Evolutionary conservation across 1,140 invertebrate genomes (phyloP), one percentile per base, ranked within the genome.

Genomic region (Papilio dardanus): DNA sequence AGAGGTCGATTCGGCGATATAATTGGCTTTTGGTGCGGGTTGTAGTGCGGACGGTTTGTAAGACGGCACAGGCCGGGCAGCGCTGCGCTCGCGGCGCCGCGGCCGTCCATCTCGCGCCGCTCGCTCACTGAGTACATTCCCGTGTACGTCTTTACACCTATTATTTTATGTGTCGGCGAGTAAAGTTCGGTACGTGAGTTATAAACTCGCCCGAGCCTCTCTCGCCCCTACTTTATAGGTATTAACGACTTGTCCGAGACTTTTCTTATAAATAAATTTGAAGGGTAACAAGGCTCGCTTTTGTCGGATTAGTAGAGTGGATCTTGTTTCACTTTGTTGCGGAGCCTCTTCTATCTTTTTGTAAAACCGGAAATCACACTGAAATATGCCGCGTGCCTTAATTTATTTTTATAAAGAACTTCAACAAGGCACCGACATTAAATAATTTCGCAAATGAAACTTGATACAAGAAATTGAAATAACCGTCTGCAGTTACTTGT

Each of bases 261-360:
- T 92, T 93, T 93, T 93, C 92, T 93, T 93, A 93, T 93, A 93
- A 92, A 93, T 93, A 93, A 93, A 93, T 93, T 93, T 93, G 92
- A 93, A 93, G 89, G 92, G 92, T 91, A 92, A 92, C 92, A 92
- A 93, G 92, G 89, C 90, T 92, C 90, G 92, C 92, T 92, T 93
- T 93, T 93, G 92, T 93, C 87, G 92, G 91, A 93, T 93, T 93
- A 93, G 92, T 91, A 84, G 89, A 92, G 89, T 89, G 92, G 91
- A 93, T 93, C 90, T 91, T 93, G 92, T 93, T 93, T 92, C 92
- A 92, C 91, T 92, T 93, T 92, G 92, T 93, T 92, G 89, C 85
- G 86, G 81, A 85, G 89, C 86, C 85, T 89, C 86, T 88, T 80
- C 86, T 91, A 88, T 87, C 83, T 91, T 90, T 90, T 88, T 85